Evolutionary conservation across 2,113 vertebrate genomes (phyloP), one percentile per base, ranked within the genome.

Genomic region (Brienomyrus longianalis): DNA sequence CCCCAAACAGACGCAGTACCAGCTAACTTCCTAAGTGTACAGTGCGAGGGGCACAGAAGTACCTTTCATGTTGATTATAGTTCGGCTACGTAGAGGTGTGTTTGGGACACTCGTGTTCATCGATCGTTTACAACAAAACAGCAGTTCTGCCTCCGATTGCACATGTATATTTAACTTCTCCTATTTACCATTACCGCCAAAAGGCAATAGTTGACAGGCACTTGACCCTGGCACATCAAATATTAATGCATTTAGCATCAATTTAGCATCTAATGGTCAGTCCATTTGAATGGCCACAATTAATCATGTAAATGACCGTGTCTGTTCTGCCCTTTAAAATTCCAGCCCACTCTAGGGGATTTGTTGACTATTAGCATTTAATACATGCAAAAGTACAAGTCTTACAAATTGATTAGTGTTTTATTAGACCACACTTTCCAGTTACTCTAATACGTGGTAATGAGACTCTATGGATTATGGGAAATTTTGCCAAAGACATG

Each of bases 341-440:
- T 74, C 92, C 90, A 92, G 91, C 93, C 94, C 92, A 92, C 94
- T 95, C 93, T 91, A 35, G 74, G 91, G 93, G 93, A 95, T 94
- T 92, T 91, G 94, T 88, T 91, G 70, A 89, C 92, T 93, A 94
- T 95, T 95, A 95, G 95, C 95, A 95, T 95, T 95, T 95, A 95
- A 96, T 94, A 93, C 89, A 80, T 93, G 95, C 94, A 94, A 92
- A 92, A 94, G 93, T 93, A 91, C 23, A 54, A 54, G 92, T 92
- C 91, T 95, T 91, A 92, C 93, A 92, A 95, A 95, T 95, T 93
- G 95, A 95, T 95, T 92, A 92, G 93, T 93, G 93, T 90, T 85
- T 90, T 93, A 47, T 88, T 66, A 66, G 3, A 88, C 56, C 35
- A 45, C 43, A 45, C 95, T 92, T 89, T 92, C 86, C 89, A 94